These are phyloP conservation scores for Solenopsis invicta DNA, from an alignment of 1,140 invertebrate species.

Conservation along the genomic window DNA sequence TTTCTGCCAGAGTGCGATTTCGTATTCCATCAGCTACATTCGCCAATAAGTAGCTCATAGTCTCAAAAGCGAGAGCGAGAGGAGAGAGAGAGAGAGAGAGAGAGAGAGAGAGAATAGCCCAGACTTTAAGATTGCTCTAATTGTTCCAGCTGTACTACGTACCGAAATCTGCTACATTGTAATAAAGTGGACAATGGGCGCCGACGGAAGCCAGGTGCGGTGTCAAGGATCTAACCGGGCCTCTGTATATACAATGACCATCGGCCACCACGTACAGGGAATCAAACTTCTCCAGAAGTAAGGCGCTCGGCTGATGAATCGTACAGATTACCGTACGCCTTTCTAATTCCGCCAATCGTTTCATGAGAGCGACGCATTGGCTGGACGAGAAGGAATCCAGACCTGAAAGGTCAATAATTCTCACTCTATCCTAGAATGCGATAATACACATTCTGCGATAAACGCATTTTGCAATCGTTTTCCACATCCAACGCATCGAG, in stretches of 20 bases:
- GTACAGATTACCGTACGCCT: conserved; percentile 97
- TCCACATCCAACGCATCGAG: too few relatives aligned
- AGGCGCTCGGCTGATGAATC: conserved; percentile 98
- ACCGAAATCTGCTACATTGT: conserved; percentile 98
- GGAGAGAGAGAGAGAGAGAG: too few relatives aligned
- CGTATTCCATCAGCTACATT: not conserved
- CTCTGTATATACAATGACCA: conserved; percentile 96
- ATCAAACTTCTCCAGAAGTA: conserved; percentile 98
- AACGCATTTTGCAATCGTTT: not conserved
- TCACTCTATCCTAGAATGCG: not conserved
- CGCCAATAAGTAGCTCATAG: not conserved
- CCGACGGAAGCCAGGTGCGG: conserved; percentile 94
- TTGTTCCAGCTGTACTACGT: conserved; percentile 81
- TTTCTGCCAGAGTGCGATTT: not conserved
- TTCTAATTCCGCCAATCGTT: conserved; percentile 92
- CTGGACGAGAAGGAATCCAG: conserved; percentile 96
- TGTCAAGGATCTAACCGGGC: conserved; percentile 91
- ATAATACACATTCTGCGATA: not conserved
- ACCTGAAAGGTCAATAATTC: conserved; percentile 88
- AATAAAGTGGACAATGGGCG: conserved; percentile 95
- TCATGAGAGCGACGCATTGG: conserved; percentile 94
- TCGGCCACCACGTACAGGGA: conserved; percentile 95
- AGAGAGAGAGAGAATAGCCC: too few relatives aligned
- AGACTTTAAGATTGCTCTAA: not conserved
- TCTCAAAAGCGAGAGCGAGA: not conserved